Conservation (phyloP, 2,113 vertebrate species). For the Syngnathus typhle region DNA sequence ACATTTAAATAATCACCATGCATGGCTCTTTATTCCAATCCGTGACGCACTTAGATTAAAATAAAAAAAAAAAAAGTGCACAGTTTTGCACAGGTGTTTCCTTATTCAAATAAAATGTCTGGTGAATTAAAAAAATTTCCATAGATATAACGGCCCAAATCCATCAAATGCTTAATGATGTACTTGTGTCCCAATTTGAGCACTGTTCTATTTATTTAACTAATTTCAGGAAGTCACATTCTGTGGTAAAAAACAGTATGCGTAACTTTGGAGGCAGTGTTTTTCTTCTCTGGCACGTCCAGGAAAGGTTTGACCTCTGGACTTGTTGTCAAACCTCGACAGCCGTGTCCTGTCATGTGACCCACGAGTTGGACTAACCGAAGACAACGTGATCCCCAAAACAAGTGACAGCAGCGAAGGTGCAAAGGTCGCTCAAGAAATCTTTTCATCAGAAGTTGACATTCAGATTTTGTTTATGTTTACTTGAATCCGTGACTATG, state of each 20-base stretch:
- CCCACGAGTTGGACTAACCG: conserved; percentile 21
- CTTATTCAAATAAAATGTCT: neutral
- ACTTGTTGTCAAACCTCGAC: conserved; percentile 28
- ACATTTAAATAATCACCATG: neutral
- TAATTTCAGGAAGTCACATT: conserved; percentile 43
- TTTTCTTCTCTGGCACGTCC: conserved; percentile 51
- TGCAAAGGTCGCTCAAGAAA: no score
- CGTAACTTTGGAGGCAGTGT: conserved; percentile 32
- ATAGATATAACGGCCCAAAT: neutral
- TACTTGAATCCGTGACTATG: conserved; percentile 45
- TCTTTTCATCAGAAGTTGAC: no score
- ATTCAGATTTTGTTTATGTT: conserved; percentile 34
- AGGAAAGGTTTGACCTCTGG: conserved; percentile 46
- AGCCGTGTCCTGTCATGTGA: conserved; percentile 8
- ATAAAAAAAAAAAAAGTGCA: no score
- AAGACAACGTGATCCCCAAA: no score
- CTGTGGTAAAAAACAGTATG: conserved; percentile 40
- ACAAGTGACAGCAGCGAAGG: no score
- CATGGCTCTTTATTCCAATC: neutral
- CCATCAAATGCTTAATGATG: neutral
- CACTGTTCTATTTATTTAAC: conserved; percentile 49
- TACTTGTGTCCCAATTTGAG: conserved; percentile 26
- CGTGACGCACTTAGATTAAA: neutral
- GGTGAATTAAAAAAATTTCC: conserved; percentile 14
- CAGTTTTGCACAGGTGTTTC: conserved; percentile 16